Base-by-base conservation (phyloP, 2,888 invertebrate genomes). In the Stenolophus ochropezus region DNA sequence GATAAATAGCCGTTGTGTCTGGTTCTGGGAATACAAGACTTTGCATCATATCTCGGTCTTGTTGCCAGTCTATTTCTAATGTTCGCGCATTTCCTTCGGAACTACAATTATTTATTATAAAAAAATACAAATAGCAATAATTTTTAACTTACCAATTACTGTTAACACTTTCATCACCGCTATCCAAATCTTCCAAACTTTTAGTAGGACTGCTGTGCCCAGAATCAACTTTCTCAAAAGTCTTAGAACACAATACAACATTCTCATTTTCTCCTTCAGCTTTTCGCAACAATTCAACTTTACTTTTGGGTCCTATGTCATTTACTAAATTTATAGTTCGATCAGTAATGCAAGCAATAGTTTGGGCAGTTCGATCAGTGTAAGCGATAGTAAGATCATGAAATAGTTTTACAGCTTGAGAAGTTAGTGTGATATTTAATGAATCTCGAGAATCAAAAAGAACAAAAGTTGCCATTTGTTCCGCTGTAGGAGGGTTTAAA, bases 351-450 rank as follows among this genome's bases (percentile, higher is more conserved):
- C 89, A 88, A 0, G 89, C 88, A 6, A 89, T 85, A 23, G 88
- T 89, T 84, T 90, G 90, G 56, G 89, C 86, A 0, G 88, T 87
- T 33, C 89, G 83, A 33, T 88, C 81, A 83, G 89, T 91, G 82
- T 90, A 90, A 4, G 89, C 87, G 16, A 86, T 86, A 8, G 88
- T 83, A 4, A 91, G 85, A 58, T 90, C 90, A 42, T 91, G 90
- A 56, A 94, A 85, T 2, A 92, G 91, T 77, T 92, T 90, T 3
- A 95, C 91, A 27, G 90, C 92, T 86, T 89, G 92, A 1, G 94
- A 94, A 0, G 95, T 94, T 25, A 96, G 86, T 0, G 94, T 94
- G 1, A 95, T 85, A 84, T 94, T 92, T 2, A 96, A 89, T 58
- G 91, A 89, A 83, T 94, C 93, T 73, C 92, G 91, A 0, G 94